Evolutionary conservation across 2,113 vertebrate genomes (phyloP).

Genomic region (Chlamydotis undulata): DNA sequence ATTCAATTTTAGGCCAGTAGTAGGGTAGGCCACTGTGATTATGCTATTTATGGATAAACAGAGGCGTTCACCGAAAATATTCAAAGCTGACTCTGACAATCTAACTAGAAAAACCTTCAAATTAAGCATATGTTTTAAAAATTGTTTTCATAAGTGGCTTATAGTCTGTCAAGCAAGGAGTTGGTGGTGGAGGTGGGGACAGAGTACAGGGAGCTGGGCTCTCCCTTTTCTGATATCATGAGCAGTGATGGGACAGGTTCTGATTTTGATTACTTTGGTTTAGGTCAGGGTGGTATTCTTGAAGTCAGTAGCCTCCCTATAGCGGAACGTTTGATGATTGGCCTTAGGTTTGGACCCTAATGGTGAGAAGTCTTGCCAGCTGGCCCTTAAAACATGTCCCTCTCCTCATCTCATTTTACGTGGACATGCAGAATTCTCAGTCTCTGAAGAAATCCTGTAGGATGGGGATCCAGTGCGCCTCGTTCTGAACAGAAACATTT

Average conservation of each 20-base stretch:
- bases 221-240: not conserved
- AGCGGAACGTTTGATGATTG: not conserved
- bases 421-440: not conserved
- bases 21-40: not conserved
- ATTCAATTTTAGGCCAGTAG: not conserved
- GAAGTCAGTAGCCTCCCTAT: accelerated
- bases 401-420: not conserved
- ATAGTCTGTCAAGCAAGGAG: not conserved
- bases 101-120: not conserved
- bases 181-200: not conserved
- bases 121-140: not conserved
- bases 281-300: not conserved
- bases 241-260: not conserved
- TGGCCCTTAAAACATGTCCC: not conserved
- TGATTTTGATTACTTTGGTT: not conserved
- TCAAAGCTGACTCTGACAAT: not conserved
- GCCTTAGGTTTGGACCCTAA: not conserved
- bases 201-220: not conserved
- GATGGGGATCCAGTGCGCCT: not conserved
- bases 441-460: not conserved
- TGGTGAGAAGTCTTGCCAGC: not conserved
- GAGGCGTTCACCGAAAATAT: not conserved
- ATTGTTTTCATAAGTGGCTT: not conserved
- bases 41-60: not conserved
- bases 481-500: not conserved